Evolutionary conservation across 2,797 vertebrate genomes (phyloP).

Genomic region (Mus minutoides): DNA sequence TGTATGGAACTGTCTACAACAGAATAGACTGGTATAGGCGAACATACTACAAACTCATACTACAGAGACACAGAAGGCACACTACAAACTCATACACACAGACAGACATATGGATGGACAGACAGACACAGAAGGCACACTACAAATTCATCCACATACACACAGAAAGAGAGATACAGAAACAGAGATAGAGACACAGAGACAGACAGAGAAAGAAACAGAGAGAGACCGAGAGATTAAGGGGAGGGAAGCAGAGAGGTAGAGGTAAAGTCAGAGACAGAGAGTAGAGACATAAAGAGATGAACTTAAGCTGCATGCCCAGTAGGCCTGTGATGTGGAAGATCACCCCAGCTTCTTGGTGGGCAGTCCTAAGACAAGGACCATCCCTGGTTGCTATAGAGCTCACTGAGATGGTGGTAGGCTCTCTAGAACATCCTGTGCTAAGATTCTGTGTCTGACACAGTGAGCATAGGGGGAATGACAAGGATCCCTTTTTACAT

Average conservation of each 20-base stretch:
- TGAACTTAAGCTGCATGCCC: not conserved
- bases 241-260: not conserved
- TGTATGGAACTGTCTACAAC: accelerated
- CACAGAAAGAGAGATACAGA: no score
- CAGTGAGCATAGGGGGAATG: no score
- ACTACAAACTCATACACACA: no score
- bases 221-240: not conserved
- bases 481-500: not conserved
- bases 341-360: no score
- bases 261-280: not conserved
- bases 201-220: not conserved
- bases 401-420: not conserved
- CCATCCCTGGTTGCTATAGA: not conserved
- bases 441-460: not conserved
- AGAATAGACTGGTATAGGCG: not conserved
- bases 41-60: not conserved
- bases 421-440: no score
- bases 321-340: accelerated
- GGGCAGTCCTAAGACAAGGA: no score
- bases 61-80: not conserved
- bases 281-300: not conserved
- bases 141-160: no score
- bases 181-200: not conserved
- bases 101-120: accelerated
- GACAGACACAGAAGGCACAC: not conserved